Conservation (phyloP, 2,797 vertebrate genomes). For the Telmatherina bonti region DNA sequence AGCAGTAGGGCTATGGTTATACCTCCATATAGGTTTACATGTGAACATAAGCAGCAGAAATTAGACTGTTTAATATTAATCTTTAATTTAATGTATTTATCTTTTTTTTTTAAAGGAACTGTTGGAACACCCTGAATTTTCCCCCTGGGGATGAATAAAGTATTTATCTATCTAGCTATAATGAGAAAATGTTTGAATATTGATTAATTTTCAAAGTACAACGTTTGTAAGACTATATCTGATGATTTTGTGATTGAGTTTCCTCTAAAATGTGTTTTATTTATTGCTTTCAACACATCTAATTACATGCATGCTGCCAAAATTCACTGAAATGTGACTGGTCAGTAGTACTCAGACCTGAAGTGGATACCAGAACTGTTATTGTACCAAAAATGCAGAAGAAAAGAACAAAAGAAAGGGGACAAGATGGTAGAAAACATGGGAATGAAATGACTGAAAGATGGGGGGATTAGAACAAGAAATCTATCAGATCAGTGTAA, state of each 20-base stretch:
- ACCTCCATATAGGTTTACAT: background rate
- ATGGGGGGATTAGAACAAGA: too few species aligned
- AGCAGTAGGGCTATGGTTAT: too few species aligned
- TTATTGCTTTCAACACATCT: background rate
- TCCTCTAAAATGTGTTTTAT: background rate
- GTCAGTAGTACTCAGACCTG: background rate
- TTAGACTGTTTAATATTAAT: too few species aligned
- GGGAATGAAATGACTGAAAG: too few species aligned
- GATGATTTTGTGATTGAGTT: background rate
- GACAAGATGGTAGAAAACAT: background rate
- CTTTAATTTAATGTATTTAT: too few species aligned
- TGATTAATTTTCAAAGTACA: background rate
- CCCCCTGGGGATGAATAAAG: too few species aligned
- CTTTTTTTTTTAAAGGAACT: too few species aligned
- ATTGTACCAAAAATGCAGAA: background rate
- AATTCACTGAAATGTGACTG: background rate
- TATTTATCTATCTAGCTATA: too few species aligned
- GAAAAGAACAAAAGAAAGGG: background rate
- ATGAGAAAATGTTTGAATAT: too few species aligned
- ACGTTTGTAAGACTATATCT: background rate
- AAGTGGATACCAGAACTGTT: background rate
- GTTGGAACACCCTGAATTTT: too few species aligned
- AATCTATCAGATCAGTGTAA: too few species aligned
- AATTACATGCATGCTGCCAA: background rate
- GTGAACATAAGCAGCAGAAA: too few species aligned